These are phyloP conservation scores for Magallana ariakensis DNA, from an alignment of 1,140 invertebrate species.

Conservation along the genomic window DNA sequence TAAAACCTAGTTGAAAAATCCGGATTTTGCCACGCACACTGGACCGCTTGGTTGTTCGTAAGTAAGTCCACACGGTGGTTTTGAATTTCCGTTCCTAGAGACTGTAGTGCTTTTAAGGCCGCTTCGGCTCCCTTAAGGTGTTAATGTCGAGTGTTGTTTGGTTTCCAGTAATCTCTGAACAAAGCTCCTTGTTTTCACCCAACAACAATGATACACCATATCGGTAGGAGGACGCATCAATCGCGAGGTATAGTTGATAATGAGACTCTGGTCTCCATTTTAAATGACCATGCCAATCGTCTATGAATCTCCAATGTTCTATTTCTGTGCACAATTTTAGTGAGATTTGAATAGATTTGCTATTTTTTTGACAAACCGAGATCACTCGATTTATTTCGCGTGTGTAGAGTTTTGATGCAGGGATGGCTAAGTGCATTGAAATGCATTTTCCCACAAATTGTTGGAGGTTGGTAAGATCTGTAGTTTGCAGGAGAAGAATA, in stretches of 20 bases:
- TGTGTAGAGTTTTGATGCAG: not conserved
- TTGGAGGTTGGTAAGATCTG: not conserved
- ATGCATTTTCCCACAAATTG: too few species aligned
- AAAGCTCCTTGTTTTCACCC: not conserved
- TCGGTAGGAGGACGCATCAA: constrained; percentile 45
- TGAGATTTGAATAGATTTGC: constrained; percentile 9
- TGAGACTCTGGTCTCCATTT: constrained; percentile 43
- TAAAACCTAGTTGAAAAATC: constrained; percentile 30
- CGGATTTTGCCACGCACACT: constrained; percentile 38
- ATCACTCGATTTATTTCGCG: not conserved
- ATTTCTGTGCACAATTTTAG: constrained; percentile 28
- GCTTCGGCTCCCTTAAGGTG: constrained; percentile 46
- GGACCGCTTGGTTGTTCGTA: constrained; percentile 41
- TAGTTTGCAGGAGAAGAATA: not conserved
- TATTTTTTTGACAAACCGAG: not conserved
- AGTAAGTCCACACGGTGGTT: constrained; percentile 35
- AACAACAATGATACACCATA: not conserved
- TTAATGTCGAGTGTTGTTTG: constrained; percentile 28
- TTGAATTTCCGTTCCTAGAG: not conserved
- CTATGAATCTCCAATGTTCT: constrained; percentile 41
- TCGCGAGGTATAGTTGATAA: constrained; percentile 18
- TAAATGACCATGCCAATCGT: constrained; percentile 44
- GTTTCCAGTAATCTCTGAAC: constrained; percentile 42
- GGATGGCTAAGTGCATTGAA: not conserved
- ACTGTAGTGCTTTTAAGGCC: not conserved